Evolutionary conservation across 2,797 vertebrate genomes (phyloP), one percentile per base, ranked within the genome.

Genomic region (Molossus alvarezi): DNA sequence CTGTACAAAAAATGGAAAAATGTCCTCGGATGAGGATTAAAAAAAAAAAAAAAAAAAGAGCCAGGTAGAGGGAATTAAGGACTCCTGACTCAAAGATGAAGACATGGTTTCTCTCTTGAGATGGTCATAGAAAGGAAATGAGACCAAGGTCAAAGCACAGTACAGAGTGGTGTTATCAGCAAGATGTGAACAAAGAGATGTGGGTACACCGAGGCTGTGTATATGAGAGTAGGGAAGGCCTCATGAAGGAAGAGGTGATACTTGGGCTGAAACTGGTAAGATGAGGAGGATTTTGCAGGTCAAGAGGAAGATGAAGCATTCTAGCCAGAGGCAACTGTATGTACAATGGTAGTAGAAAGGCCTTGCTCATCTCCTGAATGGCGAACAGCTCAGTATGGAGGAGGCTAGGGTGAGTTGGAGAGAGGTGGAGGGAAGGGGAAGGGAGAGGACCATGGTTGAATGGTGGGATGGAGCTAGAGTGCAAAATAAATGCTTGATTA

Each of bases 401-500:
- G 23, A 29, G 9, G 18, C 51, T 83, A 13, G 3, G 29, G 48
- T 37, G 3, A 13, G 48, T 5, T 27, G 29, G 8, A 48, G 55
- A 17, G 10, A 37, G 57, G 71, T 8, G 13, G 37, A 27, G 55
- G 45, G 27, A 20, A 41, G 15, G 27, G 20, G 9, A 21, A 48
- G 75, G 55, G 29, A 58, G n/a, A 65, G 21, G n/a, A n/a, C 9
- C 18, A 3, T 57, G 69, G 45, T 37, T 62, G 67, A 91, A n/a
- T 60, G 27, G 58, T 73, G 33, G 72, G 48, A 25, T 53, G 41
- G 48, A 71, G 55, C n/a, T 14, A 58, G 27, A 60, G 33, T 37
- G 14, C 48, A 71, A 76, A 90, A 60, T 58, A 73, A 90, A 85
- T 90, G 65, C 64, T 80, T 29, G 84, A 58, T 90, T 76, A 58